Conservation (phyloP, 2,797 vertebrate species). For the Manis crassicaudata region DNA sequence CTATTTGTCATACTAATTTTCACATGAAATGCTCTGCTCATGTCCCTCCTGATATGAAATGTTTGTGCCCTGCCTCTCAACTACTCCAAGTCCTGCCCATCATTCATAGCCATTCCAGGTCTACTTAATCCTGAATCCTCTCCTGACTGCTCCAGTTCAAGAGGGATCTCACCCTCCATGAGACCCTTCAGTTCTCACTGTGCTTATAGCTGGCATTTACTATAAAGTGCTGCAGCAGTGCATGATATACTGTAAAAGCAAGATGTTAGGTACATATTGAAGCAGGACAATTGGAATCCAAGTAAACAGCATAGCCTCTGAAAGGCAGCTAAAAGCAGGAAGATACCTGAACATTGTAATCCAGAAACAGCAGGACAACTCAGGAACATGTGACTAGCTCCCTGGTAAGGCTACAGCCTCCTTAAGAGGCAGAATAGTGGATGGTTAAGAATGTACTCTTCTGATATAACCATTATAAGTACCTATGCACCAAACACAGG, state of each 20-base stretch:
- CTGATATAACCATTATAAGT: no score
- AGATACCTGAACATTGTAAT: neutral
- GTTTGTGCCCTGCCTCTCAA: neutral
- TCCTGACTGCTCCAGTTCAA: neutral
- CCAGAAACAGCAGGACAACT: neutral
- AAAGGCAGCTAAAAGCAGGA: neutral
- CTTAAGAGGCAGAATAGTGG: neutral
- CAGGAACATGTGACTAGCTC: neutral
- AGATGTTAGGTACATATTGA: neutral
- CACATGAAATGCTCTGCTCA: neutral
- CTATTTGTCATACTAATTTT: neutral
- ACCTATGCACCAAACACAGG: no score
- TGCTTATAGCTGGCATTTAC: neutral
- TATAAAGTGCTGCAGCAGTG: neutral
- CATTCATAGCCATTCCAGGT: neutral
- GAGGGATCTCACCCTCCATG: neutral
- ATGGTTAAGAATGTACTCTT: no score
- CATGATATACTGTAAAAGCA: neutral
- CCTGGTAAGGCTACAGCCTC: neutral
- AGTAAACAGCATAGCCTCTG: neutral
- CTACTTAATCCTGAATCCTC: neutral
- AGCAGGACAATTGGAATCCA: neutral
- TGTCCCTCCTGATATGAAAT: neutral
- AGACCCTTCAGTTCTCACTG: neutral
- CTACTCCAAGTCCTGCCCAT: neutral